phyloP scores from a whole-genome alignment of 2,888 invertebrate species.

The Orthosia cruda region DNA sequence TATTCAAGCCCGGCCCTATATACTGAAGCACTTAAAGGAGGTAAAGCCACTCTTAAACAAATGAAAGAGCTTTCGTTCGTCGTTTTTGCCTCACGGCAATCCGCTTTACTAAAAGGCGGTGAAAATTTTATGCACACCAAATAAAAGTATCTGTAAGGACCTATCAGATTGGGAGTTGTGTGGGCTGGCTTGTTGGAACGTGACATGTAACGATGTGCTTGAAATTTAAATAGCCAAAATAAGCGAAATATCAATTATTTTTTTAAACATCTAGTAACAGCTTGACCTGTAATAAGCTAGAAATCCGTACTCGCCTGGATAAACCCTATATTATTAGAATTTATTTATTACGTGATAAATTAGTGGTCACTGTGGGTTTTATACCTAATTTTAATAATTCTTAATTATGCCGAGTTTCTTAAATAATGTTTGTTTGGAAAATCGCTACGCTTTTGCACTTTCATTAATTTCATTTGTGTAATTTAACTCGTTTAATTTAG shows the following conservation, averaged over 20 bases:
- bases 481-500: constrained; percentile 86
- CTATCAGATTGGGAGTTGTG: constrained; percentile 67
- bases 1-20: constrained; percentile 85
- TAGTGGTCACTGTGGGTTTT: constrained; percentile 38
- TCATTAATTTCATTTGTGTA: constrained; percentile 86
- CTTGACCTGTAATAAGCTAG: background rate
- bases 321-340: constrained; percentile 3
- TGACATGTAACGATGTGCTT: constrained; percentile 21
- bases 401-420: constrained; percentile 72
- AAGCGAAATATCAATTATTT: background rate
- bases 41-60: constrained; percentile 89
- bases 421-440: constrained; percentile 80
- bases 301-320: constrained; percentile 11
- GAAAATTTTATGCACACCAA: constrained; percentile 86
- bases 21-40: constrained; percentile 88
- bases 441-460: constrained; percentile 81
- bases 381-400: constrained; percentile 60
- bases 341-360: constrained; percentile 25
- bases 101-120: constrained; percentile 87
- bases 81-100: constrained; percentile 83
- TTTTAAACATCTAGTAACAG: background rate
- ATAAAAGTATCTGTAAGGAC: constrained; percentile 76
- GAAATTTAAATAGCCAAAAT: constrained; percentile 10
- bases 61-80: constrained; percentile 88
- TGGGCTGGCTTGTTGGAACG: constrained; percentile 23